Conservation (phyloP, 1,140 invertebrate species). For the Acromyrmex charruanus region DNA sequence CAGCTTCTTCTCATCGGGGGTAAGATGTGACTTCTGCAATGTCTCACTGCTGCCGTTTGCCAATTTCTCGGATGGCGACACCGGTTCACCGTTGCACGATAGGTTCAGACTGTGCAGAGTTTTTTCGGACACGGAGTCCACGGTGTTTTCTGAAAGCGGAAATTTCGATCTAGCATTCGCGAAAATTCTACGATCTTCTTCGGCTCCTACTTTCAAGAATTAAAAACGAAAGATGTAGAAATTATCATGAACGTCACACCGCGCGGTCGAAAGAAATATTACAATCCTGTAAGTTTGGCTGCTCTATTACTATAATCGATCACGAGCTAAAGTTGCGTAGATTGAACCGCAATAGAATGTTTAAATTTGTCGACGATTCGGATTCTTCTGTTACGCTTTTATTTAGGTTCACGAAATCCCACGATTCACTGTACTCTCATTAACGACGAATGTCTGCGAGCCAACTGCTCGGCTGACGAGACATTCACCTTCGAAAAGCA, state of each 20-base stretch:
- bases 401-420: slow-evolving; percentile 4
- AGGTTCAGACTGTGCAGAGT: slow-evolving; percentile 85
- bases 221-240: neutral
- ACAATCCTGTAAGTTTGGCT: neutral
- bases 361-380: neutral
- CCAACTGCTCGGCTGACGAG: slow-evolving; percentile 33
- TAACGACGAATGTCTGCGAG: slow-evolving; percentile 20
- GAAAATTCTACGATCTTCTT: neutral
- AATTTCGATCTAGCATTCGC: slow-evolving; percentile 1
- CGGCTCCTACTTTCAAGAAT: neutral
- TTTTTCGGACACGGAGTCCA: slow-evolving; percentile 83
- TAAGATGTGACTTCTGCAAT: slow-evolving; percentile 80
- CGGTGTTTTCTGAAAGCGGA: slow-evolving; percentile 80
- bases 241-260: neutral
- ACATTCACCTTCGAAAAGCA: slow-evolving; percentile 53
- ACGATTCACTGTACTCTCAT: slow-evolving; percentile 12
- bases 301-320: neutral
- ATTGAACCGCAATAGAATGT: neutral
- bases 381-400: neutral
- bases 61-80: slow-evolving; percentile 72
- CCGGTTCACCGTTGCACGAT: slow-evolving; percentile 82
- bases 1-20: slow-evolving; percentile 75
- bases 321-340: neutral
- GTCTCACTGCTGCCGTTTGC: slow-evolving; percentile 79
- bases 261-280: neutral